Conservation (phyloP, 1,140 invertebrate species). For the Hylaeus anthracinus region DNA sequence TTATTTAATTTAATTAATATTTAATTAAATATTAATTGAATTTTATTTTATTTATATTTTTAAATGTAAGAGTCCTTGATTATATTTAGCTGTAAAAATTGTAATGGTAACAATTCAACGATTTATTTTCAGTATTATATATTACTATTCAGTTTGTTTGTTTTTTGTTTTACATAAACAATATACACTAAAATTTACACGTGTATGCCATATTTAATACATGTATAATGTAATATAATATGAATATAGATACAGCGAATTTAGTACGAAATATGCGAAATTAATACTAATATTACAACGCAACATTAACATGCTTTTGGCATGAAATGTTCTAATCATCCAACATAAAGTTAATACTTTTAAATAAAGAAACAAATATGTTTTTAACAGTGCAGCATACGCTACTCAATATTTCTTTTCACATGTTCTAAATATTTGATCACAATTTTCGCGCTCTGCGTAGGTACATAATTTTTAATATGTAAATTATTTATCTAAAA, state of each 20-base stretch:
- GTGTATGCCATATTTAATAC: not conserved
- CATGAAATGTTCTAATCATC: too few species aligned
- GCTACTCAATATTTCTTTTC: not conserved
- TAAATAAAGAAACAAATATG: not conserved
- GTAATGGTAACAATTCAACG: not conserved
- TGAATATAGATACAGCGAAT: not conserved
- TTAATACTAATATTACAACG: not conserved
- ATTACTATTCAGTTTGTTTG: constrained; percentile 19
- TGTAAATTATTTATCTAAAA: constrained; percentile 10
- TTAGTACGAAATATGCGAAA: not conserved
- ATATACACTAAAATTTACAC: constrained; percentile 2
- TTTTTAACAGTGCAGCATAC: not conserved
- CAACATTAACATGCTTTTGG: too few species aligned
- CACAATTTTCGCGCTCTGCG: not conserved
- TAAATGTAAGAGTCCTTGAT: not conserved
- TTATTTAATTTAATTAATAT: too few species aligned
- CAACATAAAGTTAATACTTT: not conserved
- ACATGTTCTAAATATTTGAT: not conserved
- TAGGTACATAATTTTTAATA: not conserved
- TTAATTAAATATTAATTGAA: too few species aligned
- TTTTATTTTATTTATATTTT: not conserved
- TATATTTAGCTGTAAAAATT: too few species aligned
- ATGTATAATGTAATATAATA: not conserved
- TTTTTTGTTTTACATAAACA: constrained; percentile 14
- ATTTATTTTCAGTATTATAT: not conserved